Conservation (phyloP, 2,113 vertebrate genomes). For the Aythya baeri region DNA sequence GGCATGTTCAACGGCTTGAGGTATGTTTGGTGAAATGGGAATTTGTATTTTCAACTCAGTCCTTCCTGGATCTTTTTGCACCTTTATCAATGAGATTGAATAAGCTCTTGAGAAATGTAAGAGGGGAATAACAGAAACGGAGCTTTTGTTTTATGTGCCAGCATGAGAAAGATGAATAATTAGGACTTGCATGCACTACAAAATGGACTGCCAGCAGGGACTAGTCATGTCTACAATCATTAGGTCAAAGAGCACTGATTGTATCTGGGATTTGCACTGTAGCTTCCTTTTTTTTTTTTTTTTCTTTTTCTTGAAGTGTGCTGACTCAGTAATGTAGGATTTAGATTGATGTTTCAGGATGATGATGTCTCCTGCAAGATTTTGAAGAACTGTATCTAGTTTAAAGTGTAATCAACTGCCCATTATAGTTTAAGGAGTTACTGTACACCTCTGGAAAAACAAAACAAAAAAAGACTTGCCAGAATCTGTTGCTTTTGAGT, state of each 20-base stretch:
- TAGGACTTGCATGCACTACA: not conserved
- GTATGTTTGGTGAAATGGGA: slow-evolving; percentile 43
- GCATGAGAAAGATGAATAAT: not conserved
- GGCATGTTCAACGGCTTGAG: slow-evolving; percentile 79
- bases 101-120: not conserved
- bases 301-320: not conserved
- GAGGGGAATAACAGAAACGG: not conserved
- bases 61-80: not conserved
- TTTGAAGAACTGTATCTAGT: not conserved
- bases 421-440: not conserved
- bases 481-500: not conserved
- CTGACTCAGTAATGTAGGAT: not conserved
- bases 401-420: not conserved
- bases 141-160: not conserved
- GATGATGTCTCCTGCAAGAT: not conserved
- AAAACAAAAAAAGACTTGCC: not conserved
- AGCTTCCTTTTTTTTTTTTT: not conserved
- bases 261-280: not conserved
- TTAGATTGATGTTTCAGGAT: not conserved
- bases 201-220: not conserved
- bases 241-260: not conserved
- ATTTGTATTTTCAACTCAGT: not conserved
- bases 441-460: rapidly evolving
- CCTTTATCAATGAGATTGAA: not conserved
- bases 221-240: not conserved